Evolutionary conservation across 35 echinoderm and acorn worm genomes (phyloP).

Genomic region (Ophioderma brevispina): DNA sequence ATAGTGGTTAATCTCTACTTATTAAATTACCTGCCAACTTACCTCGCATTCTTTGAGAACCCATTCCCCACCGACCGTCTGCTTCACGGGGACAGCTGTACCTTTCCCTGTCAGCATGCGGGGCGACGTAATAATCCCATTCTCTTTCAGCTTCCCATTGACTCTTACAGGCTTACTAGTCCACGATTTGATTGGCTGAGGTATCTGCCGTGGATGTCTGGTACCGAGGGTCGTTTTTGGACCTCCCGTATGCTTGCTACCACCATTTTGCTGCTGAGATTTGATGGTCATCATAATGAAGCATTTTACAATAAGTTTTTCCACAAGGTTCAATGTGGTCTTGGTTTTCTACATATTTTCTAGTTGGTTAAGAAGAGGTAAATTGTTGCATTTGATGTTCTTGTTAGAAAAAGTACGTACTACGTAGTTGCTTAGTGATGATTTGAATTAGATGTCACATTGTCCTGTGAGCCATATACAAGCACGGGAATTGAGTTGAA

Average conservation of each 20-base stretch:
- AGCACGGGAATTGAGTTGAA: no score
- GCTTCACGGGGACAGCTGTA: constrained; percentile 58
- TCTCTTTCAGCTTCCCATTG: constrained; percentile 63
- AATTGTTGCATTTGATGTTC: no score
- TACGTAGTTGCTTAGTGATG: no score
- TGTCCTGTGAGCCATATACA: no score
- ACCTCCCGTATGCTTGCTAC: not conserved
- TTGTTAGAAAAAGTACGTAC: no score
- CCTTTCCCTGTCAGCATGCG: constrained; percentile 61
- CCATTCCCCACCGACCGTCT: constrained; percentile 84
- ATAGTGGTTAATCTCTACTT: no score
- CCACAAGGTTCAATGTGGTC: no score
- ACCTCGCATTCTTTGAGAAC: constrained; percentile 85
- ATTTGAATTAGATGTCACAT: no score
- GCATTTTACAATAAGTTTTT: not conserved
- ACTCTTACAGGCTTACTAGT: constrained; percentile 70
- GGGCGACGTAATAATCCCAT: constrained; percentile 69
- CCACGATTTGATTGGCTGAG: constrained; percentile 93
- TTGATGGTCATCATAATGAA: not conserved
- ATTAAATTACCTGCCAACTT: no score
- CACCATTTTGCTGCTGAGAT: not conserved
- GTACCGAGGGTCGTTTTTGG: not conserved
- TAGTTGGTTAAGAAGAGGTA: no score
- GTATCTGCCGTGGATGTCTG: constrained; percentile 15
- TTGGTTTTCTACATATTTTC: no score